phyloP scores from a whole-genome alignment of 2,888 invertebrate genomes.

The Glyphotaelius pellucidus region DNA sequence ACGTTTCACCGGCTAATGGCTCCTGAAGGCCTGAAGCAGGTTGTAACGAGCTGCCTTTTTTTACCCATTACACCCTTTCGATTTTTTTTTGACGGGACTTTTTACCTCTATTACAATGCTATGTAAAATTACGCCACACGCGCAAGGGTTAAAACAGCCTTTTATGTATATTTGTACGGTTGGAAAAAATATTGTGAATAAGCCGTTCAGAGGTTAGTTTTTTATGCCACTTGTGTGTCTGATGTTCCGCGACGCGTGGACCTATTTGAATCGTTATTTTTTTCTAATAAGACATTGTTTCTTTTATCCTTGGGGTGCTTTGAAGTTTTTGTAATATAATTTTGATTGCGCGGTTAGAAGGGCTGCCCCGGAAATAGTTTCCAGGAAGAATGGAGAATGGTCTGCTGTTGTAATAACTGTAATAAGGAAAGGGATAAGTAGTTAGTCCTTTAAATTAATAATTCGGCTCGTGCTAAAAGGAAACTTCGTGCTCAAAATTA shows the following conservation, averaged over 20 bases:
- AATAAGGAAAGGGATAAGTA: slow-evolving; percentile 64
- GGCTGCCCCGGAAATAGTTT: slow-evolving; percentile 65
- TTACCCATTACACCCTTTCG: slow-evolving; percentile 65
- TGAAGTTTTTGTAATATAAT: slow-evolving; percentile 54
- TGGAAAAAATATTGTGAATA: slow-evolving; percentile 57
- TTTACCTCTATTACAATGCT: slow-evolving; percentile 56
- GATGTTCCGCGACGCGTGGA: slow-evolving; percentile 49
- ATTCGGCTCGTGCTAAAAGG: slow-evolving; percentile 61
- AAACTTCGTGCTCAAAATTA: slow-evolving; percentile 26
- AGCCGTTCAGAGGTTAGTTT: slow-evolving; percentile 48
- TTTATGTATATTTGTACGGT: slow-evolving; percentile 60
- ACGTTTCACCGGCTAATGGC: slow-evolving; percentile 63
- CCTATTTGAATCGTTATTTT: slow-evolving; percentile 51
- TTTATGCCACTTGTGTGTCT: slow-evolving; percentile 48
- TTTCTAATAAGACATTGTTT: slow-evolving; percentile 54
- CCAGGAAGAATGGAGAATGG: slow-evolving; percentile 51
- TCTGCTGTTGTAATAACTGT: slow-evolving; percentile 61
- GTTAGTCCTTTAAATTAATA: slow-evolving; percentile 64
- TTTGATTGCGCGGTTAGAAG: slow-evolving; percentile 57
- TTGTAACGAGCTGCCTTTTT: slow-evolving; percentile 65
- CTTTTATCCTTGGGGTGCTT: slow-evolving; percentile 45
- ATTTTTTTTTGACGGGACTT: slow-evolving; percentile 62
- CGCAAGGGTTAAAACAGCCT: slow-evolving; percentile 65
- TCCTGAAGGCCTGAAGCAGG: slow-evolving; percentile 64
- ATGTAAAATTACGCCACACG: slow-evolving; percentile 63